Evolutionary conservation across 2,888 invertebrate genomes (phyloP), one percentile per base, ranked within the genome.

Genomic region (Drosophila neotestacea): DNA sequence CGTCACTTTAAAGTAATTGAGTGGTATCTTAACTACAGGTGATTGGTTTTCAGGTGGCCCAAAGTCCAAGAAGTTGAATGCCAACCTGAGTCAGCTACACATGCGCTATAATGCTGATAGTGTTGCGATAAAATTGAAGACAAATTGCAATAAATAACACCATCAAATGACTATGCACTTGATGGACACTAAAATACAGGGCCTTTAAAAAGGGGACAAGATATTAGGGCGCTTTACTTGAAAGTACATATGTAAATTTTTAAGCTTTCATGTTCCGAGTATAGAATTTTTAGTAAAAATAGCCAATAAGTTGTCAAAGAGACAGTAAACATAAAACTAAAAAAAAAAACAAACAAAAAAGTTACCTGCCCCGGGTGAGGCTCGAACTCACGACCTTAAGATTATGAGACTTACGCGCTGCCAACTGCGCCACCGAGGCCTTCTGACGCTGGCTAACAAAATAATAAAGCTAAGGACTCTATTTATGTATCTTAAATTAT

Each of bases 321-420:
- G 16, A 11, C 11, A 22, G 7, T 28, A 6, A 28, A 44, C 27
- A 6, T 28, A 28, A 16, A 30, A 54, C 41, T 11, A 30, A 48
- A 28, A 27, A 27, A 46, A 11, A 13, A 16, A 56, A 16, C 16
- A 6, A 11, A 46, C 16, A 16, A 36, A 56, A 56, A 89, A 54
- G n/a, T 16, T 78, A 78, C 73, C 77, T 90, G 91, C 90, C 91
- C 91, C 91, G 91, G 87, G 91, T 91, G 91, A 91, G 91, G 91
- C 90, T 91, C 90, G 91, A 91, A 91, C 91, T 91, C 91, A 91
- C 91, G 86, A 92, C 92, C 92, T 92, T 92, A 92, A 92, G 92
- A 92, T 92, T 92, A 92, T 92, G 92, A 92, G 92, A 92, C 92
- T 92, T 91, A 92, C 92, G 92, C 92, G 92, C 92, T 92, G 89